These are phyloP conservation scores for Kryptolebias ocellatus DNA, from an alignment of 2,797 vertebrate species.

Conservation along the genomic window DNA sequence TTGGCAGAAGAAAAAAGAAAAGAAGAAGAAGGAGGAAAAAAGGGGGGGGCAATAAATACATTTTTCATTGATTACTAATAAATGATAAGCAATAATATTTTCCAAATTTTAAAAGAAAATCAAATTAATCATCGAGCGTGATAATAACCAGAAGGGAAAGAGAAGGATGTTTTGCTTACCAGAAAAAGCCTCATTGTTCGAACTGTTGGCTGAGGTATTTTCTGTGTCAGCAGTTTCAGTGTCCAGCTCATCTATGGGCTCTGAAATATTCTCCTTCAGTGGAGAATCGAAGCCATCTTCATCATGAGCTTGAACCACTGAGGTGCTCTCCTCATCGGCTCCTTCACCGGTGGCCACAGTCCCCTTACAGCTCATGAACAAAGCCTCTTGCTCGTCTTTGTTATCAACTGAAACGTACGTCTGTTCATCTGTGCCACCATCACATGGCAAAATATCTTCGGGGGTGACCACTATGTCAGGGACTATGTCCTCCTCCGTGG, in stretches of 20 bases:
- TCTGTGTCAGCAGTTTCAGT: background rate
- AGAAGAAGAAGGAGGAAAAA: background rate
- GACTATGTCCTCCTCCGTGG: slow-evolving; percentile 3
- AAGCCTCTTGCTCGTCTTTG: slow-evolving; percentile 8
- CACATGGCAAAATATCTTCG: slow-evolving; percentile 7
- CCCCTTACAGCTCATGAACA: slow-evolving; percentile 1
- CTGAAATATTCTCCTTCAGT: slow-evolving; percentile 14
- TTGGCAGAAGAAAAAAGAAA: slow-evolving; percentile 22
- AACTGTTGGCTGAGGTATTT: background rate
- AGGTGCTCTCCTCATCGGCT: slow-evolving; percentile 8
- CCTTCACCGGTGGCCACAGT: slow-evolving; percentile 19
- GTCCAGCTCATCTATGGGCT: slow-evolving; percentile 9
- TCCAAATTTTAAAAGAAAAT: too few relatives aligned
- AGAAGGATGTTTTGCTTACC: slow-evolving; percentile 44
- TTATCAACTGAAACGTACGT: background rate
- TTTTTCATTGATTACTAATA: too few relatives aligned
- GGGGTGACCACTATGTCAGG: background rate
- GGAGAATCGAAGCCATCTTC: slow-evolving; percentile 15
- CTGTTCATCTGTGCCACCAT: slow-evolving; percentile 18
- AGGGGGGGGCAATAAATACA: too few relatives aligned
- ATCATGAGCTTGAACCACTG: background rate
- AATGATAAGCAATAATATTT: too few relatives aligned
- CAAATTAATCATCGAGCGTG: background rate
- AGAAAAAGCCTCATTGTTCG: slow-evolving; percentile 3
- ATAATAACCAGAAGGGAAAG: background rate